phyloP scores from a whole-genome alignment of 2,888 invertebrate species.

The Plagodis pulveraria region DNA sequence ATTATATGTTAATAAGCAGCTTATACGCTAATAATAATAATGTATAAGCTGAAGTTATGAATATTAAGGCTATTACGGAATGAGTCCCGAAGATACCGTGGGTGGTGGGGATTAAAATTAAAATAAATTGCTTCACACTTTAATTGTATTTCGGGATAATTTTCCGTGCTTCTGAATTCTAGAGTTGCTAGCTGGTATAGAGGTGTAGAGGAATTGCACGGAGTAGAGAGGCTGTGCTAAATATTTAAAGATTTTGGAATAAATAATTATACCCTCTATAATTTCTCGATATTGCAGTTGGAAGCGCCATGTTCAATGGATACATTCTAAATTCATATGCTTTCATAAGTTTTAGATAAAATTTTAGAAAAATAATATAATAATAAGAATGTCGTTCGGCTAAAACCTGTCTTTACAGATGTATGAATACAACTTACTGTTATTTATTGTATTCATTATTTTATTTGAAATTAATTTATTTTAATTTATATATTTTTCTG shows the following conservation, averaged over 20 bases:
- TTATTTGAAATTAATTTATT: no score
- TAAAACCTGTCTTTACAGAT: no score
- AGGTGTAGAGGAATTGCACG: slow-evolving; percentile 54
- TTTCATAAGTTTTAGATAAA: no score
- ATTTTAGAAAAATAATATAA: no score
- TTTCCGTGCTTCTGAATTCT: slow-evolving; percentile 82
- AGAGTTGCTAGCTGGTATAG: slow-evolving; percentile 69
- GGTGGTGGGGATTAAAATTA: slow-evolving; percentile 76
- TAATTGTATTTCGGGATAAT: slow-evolving; percentile 84
- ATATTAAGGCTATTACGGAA: slow-evolving; percentile 61
- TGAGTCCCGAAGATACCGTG: slow-evolving; percentile 50
- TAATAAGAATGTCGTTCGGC: no score
- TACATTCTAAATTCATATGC: no score
- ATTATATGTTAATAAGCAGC: slow-evolving; percentile 56
- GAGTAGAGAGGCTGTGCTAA: slow-evolving; percentile 47
- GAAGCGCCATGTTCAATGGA: no score
- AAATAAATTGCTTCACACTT: slow-evolving; percentile 82
- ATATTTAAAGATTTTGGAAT: slow-evolving; percentile 1
- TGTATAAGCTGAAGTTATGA: slow-evolving; percentile 60
- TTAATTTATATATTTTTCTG: no score
- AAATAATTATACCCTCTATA: no score
- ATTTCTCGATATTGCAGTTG: no score
- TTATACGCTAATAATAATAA: slow-evolving; percentile 53
- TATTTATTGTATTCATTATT: no score
- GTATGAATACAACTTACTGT: no score